phyloP scores from a whole-genome alignment of 2,113 vertebrate species.

The Cochlearius cochlearius region DNA sequence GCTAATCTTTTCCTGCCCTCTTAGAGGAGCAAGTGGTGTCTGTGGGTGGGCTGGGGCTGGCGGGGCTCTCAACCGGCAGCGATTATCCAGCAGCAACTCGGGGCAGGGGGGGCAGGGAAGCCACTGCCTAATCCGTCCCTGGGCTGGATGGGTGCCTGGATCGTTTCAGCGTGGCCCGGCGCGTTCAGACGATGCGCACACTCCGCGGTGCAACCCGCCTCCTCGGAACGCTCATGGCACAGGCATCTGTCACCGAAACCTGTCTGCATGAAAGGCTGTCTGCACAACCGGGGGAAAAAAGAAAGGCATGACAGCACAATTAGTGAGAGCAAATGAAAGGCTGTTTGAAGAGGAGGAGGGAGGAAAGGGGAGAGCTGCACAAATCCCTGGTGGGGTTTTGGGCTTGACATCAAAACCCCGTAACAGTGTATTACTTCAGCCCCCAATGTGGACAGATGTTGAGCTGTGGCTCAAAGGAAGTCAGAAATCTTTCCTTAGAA shows the following conservation, averaged over 20 bases:
- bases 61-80: not conserved
- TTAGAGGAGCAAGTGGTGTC: not conserved
- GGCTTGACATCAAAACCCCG: conserved; percentile 72
- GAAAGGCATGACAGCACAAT: conserved; percentile 62
- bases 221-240: not conserved
- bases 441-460: conserved; percentile 71
- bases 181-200: not conserved
- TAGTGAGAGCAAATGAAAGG: conserved; percentile 56
- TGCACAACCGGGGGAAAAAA: not conserved
- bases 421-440: conserved; percentile 68
- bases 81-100: not conserved
- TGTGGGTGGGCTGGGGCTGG: conserved; percentile 21
- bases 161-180: not conserved
- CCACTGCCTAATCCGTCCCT: not conserved
- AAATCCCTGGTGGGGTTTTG: conserved; percentile 70
- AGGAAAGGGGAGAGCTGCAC: conserved; percentile 60
- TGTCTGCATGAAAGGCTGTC: conserved; percentile 54
- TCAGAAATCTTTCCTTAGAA: conserved; percentile 71
- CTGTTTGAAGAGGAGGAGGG: conserved; percentile 59
- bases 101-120: not conserved
- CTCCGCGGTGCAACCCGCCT: not conserved
- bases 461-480: conserved; percentile 71
- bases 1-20: not conserved
- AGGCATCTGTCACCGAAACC: conserved; percentile 41
- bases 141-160: conserved; percentile 3